These are phyloP conservation scores for Rhynchotus rufescens DNA, from an alignment of 2,797 vertebrate species.

Conservation along the genomic window DNA sequence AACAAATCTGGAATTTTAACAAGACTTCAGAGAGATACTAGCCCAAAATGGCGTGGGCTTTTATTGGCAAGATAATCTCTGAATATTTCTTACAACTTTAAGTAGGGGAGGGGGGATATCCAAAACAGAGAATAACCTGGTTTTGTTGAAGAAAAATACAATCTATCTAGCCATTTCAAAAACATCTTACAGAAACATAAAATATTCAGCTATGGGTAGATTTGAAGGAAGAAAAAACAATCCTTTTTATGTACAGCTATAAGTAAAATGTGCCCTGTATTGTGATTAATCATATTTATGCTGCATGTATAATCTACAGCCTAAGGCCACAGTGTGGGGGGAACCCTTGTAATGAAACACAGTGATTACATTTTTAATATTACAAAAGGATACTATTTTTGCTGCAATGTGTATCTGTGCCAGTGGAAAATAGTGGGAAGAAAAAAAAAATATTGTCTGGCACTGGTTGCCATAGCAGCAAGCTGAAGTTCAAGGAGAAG, in stretches of 20 bases:
- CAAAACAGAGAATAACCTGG: neutral
- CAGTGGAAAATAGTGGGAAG: slow-evolving; percentile 58
- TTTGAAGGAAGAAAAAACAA: neutral
- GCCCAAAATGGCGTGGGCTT: neutral
- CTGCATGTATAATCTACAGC: neutral
- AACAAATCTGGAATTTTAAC: slow-evolving; percentile 34
- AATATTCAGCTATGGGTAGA: slow-evolving; percentile 12
- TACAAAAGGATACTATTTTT: slow-evolving; percentile 60
- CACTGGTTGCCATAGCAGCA: slow-evolving; percentile 78
- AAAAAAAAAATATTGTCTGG: slow-evolving; percentile 66
- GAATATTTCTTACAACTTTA: neutral
- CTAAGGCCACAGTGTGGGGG: neutral
- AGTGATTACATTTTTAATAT: slow-evolving; percentile 13
- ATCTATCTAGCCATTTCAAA: slow-evolving; percentile 3
- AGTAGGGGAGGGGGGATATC: neutral
- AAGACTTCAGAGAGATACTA: neutral
- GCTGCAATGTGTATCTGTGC: slow-evolving; percentile 49
- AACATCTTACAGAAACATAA: slow-evolving; percentile 1
- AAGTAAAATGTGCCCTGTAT: neutral
- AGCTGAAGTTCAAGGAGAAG: slow-evolving; percentile 78
- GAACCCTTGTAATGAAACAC: neutral
- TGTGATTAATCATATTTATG: slow-evolving; percentile 22
- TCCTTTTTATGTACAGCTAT: neutral
- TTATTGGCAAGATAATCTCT: neutral
- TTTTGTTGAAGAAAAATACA: slow-evolving; percentile 20